Conservation (phyloP, 2,888 invertebrate species). For the Meghimatium bilineatum region DNA sequence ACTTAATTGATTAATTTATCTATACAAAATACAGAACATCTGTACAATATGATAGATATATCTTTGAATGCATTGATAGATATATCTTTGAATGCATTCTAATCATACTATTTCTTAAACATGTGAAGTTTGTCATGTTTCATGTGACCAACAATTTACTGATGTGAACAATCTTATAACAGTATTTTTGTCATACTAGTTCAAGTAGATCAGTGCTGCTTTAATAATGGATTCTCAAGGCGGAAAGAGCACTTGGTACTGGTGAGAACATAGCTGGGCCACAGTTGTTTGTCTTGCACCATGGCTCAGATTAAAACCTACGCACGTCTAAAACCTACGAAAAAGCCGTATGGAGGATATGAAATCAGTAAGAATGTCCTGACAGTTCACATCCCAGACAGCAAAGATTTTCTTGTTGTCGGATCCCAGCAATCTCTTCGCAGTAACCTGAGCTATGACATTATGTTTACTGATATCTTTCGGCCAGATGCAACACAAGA, state of each 20-base stretch:
- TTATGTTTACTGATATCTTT: conserved; percentile 70
- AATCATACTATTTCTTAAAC: too few relatives aligned
- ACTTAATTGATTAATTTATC: too few relatives aligned
- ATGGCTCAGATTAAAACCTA: conserved; percentile 74
- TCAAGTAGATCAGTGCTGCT: conserved; percentile 17
- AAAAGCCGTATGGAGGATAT: conserved; percentile 64
- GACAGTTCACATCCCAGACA: conserved; percentile 46
- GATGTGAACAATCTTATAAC: neutral
- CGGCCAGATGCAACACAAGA: conserved; percentile 63
- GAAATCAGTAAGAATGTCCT: conserved; percentile 56
- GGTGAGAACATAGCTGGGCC: conserved; percentile 20
- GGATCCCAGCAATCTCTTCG: conserved; percentile 23
- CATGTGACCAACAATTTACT: neutral
- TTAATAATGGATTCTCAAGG: conserved; percentile 27
- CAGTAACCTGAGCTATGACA: conserved; percentile 67
- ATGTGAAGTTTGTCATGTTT: too few relatives aligned
- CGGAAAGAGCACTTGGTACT: conserved; percentile 5
- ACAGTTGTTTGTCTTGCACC: neutral
- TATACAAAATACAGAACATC: too few relatives aligned
- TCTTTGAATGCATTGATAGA: too few relatives aligned
- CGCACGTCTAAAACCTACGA: conserved; percentile 70
- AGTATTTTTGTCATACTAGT: neutral
- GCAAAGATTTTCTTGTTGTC: conserved; percentile 32
- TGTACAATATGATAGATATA: too few relatives aligned
- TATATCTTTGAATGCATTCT: too few relatives aligned